Base-by-base conservation (phyloP, 1,140 invertebrate genomes). In the Drosophila sucinea region DNA sequence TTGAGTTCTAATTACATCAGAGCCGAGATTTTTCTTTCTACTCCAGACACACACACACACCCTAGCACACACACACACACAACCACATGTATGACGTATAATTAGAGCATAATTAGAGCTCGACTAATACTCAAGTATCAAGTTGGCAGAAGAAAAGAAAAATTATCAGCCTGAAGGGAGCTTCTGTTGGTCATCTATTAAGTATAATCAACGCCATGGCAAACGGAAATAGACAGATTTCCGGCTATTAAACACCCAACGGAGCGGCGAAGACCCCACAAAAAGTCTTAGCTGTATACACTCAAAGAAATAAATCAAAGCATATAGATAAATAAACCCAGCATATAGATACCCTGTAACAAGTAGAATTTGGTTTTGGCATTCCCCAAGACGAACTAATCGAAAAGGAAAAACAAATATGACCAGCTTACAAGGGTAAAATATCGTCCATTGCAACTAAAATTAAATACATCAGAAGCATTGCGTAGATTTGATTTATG, bases 181-280 rank as follows among this genome's bases (percentile, higher is more conserved):
- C 83, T 73, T 74, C 75, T 79, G 79, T 71, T 79, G 82, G 83
- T 86, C 85, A 89, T 89, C 84, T 89, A 89, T 89, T 89, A 89
- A 89, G 85, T 89, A 89, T 89, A 89, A 89, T 89, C 84, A 89
- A 89, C 84, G 84, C 84, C 85, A 89, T 65, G 77, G 84, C 77
- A 89, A 81, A 80, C 84, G 84, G 84, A 89, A 89, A 89, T 89
- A 89, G 84, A 89, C 84, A 89, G 85, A 89, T 89, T 89, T 89
- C 84, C 84, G 84, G 84, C 84, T 89, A 89, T 89, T 89, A 89
- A 89, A 89, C 84, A 87, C 71, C 86, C 84, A 89, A 82, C 84
- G 75, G 74, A 71, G 84, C 84, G 74, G 76, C 75, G 78, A 89
- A 87, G 77, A 70, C 74, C 70, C 66, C 60, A 68, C 67, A 56